Base-by-base conservation (phyloP, 1,140 invertebrate genomes). In the Camponotus vicinus region DNA sequence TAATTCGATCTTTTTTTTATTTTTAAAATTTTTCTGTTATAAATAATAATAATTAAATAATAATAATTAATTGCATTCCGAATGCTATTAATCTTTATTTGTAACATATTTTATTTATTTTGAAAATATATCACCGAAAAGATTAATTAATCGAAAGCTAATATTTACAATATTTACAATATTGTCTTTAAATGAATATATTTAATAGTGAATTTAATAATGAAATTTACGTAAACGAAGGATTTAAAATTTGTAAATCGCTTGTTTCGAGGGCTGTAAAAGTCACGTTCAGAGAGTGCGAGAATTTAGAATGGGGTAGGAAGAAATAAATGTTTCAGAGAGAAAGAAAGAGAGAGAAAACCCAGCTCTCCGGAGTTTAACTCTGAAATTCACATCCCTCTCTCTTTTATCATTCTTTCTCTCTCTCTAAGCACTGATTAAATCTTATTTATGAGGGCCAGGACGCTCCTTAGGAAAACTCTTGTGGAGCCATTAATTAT, bases 401-500 rank as follows among this genome's bases (percentile, higher is more conserved):
- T 57, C 37, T 59, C 37, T 79, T 15, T 21, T 21, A 21, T 27
- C 27, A 27, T n/a, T 3, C n/a, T 40, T 32, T 45, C 61, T 82
- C 61, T 73, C 27, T 45, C 40, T 27, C 21, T 40, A 15, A 21
- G 34, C 34, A 42, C 27, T 83, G 69, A 83, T 83, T 83, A 83
- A 83, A 42, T 83, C 40, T 83, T 63, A 83, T 83, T 83, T 83
- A 83, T 49, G 79, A 45, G 79, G 55, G 15, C 5, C 45, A 52
- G 15, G 37, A 57, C 64, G 21, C 34, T 63, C 8, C 18, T 37
- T 40, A 75, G 42, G 55, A 73, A 75, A 83, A 75, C 42, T 71
- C 78, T 82, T 55, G 32, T 40, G 55, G 3, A 8, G 69, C 27
- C 32, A 37, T 83, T 63, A 73, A 83, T 83, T 75, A 83, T 75